These are phyloP conservation scores for Ornithorhynchus anatinus DNA, from an alignment of 2,113 vertebrate species.

Conservation along the genomic window DNA sequence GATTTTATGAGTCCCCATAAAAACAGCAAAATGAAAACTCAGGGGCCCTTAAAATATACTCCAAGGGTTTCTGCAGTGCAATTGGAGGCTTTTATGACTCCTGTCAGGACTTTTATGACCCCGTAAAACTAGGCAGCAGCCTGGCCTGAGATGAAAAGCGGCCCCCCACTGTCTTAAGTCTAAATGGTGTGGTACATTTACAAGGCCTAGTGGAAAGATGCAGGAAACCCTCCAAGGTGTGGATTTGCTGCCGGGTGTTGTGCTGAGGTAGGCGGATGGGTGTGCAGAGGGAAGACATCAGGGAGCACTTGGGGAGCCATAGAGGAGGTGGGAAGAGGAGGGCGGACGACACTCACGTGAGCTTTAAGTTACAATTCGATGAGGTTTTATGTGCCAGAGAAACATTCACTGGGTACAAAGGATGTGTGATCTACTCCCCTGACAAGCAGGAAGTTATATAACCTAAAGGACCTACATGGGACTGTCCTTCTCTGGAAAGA, in stretches of 20 bases:
- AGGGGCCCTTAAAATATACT: slow-evolving; percentile 87
- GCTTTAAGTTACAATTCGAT: fast-evolving
- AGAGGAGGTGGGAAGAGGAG: too few species aligned
- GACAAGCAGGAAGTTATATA: neutral
- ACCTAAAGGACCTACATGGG: neutral
- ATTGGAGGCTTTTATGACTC: slow-evolving; percentile 84
- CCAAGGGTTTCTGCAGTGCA: slow-evolving; percentile 77
- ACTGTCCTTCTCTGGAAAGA: neutral
- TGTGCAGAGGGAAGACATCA: too few species aligned
- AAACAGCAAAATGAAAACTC: slow-evolving; percentile 87
- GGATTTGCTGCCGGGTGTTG: neutral
- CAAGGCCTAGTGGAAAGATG: slow-evolving; percentile 54
- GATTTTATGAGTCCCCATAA: slow-evolving; percentile 83
- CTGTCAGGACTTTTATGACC: slow-evolving; percentile 83
- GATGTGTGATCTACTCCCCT: neutral
- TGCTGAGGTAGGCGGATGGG: neutral
- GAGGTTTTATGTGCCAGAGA: neutral
- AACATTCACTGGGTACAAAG: neutral
- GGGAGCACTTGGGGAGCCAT: neutral
- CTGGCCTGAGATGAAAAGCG: slow-evolving; percentile 72
- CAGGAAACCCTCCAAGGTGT: slow-evolving; percentile 18
- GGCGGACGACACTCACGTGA: neutral
- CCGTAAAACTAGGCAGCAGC: slow-evolving; percentile 78
- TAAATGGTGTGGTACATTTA: slow-evolving; percentile 76
- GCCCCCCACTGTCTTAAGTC: slow-evolving; percentile 73